phyloP scores from a whole-genome alignment of 2,113 vertebrate species.

The Argyrosomus japonicus region DNA sequence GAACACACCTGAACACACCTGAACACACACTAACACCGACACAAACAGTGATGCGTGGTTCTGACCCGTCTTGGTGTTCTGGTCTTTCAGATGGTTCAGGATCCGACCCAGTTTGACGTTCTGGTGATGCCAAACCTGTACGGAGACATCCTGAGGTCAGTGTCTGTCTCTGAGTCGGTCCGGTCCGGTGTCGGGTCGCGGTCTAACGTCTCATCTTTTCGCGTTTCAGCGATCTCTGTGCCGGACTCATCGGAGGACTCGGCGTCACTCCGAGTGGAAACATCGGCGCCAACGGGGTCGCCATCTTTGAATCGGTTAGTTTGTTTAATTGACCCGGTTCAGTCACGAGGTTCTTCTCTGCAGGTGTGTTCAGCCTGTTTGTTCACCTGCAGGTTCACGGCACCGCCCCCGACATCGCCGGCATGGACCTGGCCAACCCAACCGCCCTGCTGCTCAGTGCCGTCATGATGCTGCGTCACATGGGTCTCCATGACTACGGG shows the following conservation, averaged over 20 bases:
- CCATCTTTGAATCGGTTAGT: slow-evolving; percentile 96
- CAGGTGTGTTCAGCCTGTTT: too few relatives aligned
- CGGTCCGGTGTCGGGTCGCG: too few relatives aligned
- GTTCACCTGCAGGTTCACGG: slow-evolving; percentile 89
- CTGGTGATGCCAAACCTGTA: slow-evolving; percentile 98
- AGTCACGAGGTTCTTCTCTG: too few relatives aligned
- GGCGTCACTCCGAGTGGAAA: slow-evolving; percentile 98
- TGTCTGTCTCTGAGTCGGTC: not conserved
- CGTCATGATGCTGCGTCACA: slow-evolving; percentile 96
- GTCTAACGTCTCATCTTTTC: slow-evolving; percentile 8
- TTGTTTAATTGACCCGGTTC: not conserved
- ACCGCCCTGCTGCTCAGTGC: slow-evolving; percentile 95
- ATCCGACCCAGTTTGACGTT: slow-evolving; percentile 95
- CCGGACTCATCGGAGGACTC: slow-evolving; percentile 94
- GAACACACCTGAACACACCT: too few relatives aligned
- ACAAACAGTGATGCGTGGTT: too few relatives aligned
- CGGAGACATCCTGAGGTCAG: slow-evolving; percentile 95
- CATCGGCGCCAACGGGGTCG: slow-evolving; percentile 95
- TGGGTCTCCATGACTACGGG: slow-evolving; percentile 88
- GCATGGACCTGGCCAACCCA: slow-evolving; percentile 95
- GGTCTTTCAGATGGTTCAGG: slow-evolving; percentile 93
- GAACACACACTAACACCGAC: too few relatives aligned
- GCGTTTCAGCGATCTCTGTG: slow-evolving; percentile 92
- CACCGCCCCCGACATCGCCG: slow-evolving; percentile 95
- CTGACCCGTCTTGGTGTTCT: not conserved